phyloP scores from a whole-genome alignment of 2,888 invertebrate genomes.

The Tinea trinotella region DNA sequence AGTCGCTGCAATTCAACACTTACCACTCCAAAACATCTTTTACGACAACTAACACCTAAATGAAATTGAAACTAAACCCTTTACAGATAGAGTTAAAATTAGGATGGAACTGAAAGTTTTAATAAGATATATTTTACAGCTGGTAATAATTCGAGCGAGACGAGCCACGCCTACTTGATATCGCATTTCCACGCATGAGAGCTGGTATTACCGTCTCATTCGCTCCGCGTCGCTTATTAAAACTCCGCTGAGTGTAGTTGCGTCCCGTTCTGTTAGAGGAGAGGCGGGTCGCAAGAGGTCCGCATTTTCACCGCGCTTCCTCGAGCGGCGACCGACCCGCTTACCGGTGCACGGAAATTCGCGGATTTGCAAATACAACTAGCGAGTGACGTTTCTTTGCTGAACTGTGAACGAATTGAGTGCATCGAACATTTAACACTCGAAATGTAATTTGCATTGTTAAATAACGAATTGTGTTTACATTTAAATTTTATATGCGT shows the following conservation, averaged over 20 bases:
- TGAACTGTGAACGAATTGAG: background rate
- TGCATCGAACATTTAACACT: background rate
- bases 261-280: constrained; percentile 59
- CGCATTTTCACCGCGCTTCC: constrained; percentile 64
- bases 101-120: constrained; percentile 24
- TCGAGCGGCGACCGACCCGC: constrained; percentile 54
- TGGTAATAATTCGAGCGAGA: constrained; percentile 70
- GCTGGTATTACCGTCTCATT: constrained; percentile 58
- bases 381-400: background rate
- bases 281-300: constrained; percentile 49
- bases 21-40: constrained; percentile 45
- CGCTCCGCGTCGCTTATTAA: constrained; percentile 68
- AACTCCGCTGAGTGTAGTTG: constrained; percentile 65
- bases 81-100: constrained; percentile 30
- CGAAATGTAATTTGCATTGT: background rate
- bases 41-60: constrained; percentile 26
- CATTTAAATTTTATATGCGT: background rate
- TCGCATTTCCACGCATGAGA: constrained; percentile 67
- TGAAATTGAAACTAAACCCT: constrained; percentile 29
- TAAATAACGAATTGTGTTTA: background rate
- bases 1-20: constrained; percentile 63
- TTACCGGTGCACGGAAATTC: constrained; percentile 27
- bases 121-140: constrained; percentile 64
- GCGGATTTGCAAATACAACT: constrained; percentile 31
- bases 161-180: constrained; percentile 66